Conservation (phyloP, 2,797 vertebrate genomes). For the Molossus alvarezi region DNA sequence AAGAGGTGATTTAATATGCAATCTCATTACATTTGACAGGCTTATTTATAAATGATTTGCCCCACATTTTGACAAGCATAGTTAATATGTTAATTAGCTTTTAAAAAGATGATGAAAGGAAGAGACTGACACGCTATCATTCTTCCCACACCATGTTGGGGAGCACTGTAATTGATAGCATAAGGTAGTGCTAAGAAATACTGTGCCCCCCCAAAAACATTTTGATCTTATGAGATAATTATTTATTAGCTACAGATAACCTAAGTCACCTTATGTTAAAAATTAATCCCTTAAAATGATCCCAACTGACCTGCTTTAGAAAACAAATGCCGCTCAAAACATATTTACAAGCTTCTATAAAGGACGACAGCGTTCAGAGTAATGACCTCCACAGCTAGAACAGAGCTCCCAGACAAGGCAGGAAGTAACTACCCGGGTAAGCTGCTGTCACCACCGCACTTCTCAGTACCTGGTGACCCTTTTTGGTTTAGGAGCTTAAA, state of each 20-base stretch:
- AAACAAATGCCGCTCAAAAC: constrained; percentile 76
- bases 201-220: constrained; percentile 58
- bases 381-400: constrained; percentile 43
- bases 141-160: constrained; percentile 52
- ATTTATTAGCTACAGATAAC: constrained; percentile 79
- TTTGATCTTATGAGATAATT: constrained; percentile 58
- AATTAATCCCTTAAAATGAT: constrained; percentile 84
- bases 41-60: constrained; percentile 83
- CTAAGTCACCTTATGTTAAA: constrained; percentile 81
- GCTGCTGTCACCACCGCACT: background rate
- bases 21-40: constrained; percentile 83
- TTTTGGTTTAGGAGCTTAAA: constrained; percentile 77
- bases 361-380: constrained; percentile 67
- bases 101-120: constrained; percentile 83
- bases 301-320: constrained; percentile 80
- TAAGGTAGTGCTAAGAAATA: background rate
- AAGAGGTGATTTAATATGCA: constrained; percentile 82
- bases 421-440: background rate
- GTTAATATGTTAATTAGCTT: constrained; percentile 84
- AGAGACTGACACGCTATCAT: background rate
- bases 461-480: constrained; percentile 73
- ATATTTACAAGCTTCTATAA: constrained; percentile 66
- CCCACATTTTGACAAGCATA: constrained; percentile 78
- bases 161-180: background rate
- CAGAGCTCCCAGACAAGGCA: constrained; percentile 44